Evolutionary conservation across 2,113 vertebrate genomes (phyloP).

Genomic region (Colossoma macropomum): DNA sequence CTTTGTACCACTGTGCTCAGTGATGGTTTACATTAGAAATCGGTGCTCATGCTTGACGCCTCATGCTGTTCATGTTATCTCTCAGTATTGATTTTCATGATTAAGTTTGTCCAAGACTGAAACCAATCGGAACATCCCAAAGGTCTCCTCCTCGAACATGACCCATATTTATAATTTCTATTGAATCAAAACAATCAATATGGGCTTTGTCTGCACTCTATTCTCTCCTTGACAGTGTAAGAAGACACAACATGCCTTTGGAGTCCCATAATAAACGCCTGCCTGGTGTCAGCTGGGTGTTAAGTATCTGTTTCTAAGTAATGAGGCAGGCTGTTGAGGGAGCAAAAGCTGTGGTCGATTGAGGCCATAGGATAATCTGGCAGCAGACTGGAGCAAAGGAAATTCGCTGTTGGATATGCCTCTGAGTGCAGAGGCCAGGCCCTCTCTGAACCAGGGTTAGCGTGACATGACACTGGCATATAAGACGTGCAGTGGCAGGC

Average conservation of each 20-base stretch:
- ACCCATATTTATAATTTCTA: not conserved
- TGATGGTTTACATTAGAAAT: not conserved
- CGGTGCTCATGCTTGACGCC: no score
- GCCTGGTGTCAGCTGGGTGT: not conserved
- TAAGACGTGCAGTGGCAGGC: conserved; percentile 19
- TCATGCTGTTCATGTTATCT: no score
- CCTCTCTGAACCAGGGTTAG: not conserved
- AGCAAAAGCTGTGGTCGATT: conserved; percentile 20
- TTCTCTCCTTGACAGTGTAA: not conserved
- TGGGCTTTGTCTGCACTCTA: not conserved
- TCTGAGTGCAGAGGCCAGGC: conserved; percentile 23
- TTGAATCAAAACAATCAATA: not conserved
- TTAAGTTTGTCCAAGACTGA: not conserved
- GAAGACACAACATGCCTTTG: not conserved
- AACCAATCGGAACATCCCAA: not conserved
- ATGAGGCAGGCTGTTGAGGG: not conserved
- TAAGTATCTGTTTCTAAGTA: not conserved
- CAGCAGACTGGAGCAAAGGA: not conserved
- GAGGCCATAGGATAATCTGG: not conserved
- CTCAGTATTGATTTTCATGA: no score
- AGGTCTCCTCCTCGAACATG: not conserved
- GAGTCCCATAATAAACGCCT: not conserved
- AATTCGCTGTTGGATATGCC: conserved; percentile 5
- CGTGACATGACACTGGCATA: conserved; percentile 20
- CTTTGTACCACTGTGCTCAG: not conserved